Evolutionary conservation across 2,113 vertebrate genomes (phyloP).

Genomic region (Oncorhynchus gorbuscha): DNA sequence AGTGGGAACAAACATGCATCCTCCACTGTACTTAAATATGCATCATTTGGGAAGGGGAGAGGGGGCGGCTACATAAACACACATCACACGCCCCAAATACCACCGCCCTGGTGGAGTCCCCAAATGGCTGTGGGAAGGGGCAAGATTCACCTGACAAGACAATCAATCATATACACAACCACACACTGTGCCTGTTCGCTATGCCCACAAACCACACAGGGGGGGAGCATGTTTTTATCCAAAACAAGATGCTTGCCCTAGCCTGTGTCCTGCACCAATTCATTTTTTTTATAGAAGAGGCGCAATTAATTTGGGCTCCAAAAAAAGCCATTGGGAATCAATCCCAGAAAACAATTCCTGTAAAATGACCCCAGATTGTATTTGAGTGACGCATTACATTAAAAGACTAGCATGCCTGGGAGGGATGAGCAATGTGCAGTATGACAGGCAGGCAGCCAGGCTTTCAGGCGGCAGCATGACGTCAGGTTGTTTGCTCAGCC

Average conservation of each 20-base stretch:
- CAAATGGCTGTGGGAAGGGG: background rate
- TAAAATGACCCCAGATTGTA: background rate
- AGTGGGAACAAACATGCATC: background rate
- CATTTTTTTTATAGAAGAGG: background rate
- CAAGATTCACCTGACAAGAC: too few relatives aligned
- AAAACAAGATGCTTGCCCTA: background rate
- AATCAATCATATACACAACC: background rate
- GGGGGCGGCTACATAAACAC: background rate
- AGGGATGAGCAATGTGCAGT: background rate
- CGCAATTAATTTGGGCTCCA: too few relatives aligned
- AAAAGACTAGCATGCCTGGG: background rate
- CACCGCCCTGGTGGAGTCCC: background rate
- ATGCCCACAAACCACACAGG: too few relatives aligned
- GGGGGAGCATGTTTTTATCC: background rate
- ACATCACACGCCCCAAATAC: background rate
- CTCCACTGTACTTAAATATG: background rate
- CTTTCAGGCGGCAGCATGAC: conserved; percentile 36
- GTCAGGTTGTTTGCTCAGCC: conserved; percentile 53
- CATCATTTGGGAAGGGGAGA: background rate
- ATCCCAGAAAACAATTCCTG: background rate
- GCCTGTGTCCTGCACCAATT: background rate
- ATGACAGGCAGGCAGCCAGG: conserved; percentile 2
- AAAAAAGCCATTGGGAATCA: background rate
- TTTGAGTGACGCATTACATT: background rate
- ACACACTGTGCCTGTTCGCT: too few relatives aligned